These are phyloP conservation scores for Beris chalybata DNA, from an alignment of 2,888 invertebrate genomes.

Conservation along the genomic window DNA sequence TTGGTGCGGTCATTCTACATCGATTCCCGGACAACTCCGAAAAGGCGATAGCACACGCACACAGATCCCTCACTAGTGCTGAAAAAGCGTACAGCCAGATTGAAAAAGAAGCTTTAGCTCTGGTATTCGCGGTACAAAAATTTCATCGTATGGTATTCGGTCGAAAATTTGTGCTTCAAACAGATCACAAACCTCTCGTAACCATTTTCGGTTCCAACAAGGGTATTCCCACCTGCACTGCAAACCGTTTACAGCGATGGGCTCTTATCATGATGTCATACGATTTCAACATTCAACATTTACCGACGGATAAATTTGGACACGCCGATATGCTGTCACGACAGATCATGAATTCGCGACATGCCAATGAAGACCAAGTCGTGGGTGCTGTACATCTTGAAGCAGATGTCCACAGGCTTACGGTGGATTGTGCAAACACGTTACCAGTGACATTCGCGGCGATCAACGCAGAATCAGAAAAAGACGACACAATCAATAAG, in stretches of 20 bases:
- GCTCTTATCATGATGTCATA: conserved; percentile 40
- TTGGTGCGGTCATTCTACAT: too few relatives aligned
- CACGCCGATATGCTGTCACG: conserved; percentile 40
- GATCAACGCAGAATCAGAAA: conserved; percentile 2
- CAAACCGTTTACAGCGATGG: conserved; percentile 42
- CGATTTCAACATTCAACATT: conserved; percentile 42
- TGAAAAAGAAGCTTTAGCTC: conserved; percentile 47
- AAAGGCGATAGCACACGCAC: too few relatives aligned
- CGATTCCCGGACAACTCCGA: too few relatives aligned
- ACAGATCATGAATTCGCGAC: conserved; percentile 24
- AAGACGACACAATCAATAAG: background rate
- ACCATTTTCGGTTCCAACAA: conserved; percentile 47
- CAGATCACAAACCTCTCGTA: conserved; percentile 42
- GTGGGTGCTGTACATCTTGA: background rate
- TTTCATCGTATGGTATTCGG: conserved; percentile 48
- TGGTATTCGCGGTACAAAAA: conserved; percentile 45
- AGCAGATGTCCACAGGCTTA: background rate
- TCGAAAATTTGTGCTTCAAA: conserved; percentile 46
- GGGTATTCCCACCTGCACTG: conserved; percentile 39
- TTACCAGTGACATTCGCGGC: background rate
- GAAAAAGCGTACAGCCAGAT: too few relatives aligned
- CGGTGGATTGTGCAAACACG: background rate
- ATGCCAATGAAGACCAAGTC: background rate
- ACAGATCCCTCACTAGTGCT: too few relatives aligned
- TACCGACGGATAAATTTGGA: conserved; percentile 41